Evolutionary conservation across 1,140 invertebrate genomes (phyloP).

Genomic region (Drosophila azteca): DNA sequence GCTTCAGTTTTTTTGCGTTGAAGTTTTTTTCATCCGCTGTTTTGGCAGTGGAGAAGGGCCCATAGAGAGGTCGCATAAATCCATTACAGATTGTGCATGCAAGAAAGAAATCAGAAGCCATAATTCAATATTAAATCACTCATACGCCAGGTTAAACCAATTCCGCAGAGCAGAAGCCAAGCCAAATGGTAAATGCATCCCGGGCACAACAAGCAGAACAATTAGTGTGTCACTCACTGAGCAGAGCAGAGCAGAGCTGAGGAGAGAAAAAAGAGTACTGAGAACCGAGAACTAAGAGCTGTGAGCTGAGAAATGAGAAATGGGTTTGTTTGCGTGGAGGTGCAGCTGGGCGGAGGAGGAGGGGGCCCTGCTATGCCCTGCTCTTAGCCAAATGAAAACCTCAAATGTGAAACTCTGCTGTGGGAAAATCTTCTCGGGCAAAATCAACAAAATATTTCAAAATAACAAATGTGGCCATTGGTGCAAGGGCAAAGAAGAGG

Average conservation of each 20-base stretch:
- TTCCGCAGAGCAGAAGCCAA: slow-evolving; percentile 24
- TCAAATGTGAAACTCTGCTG: slow-evolving; percentile 49
- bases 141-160: slow-evolving; percentile 79
- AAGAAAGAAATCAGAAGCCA: slow-evolving; percentile 64
- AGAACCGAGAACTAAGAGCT: not conserved
- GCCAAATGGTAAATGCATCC: slow-evolving; percentile 38
- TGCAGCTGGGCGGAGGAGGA: not conserved
- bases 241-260: not conserved
- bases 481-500: slow-evolving; percentile 8
- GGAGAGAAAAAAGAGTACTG: slow-evolving; percentile 15
- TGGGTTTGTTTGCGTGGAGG: slow-evolving; percentile 37
- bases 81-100: slow-evolving; percentile 63
- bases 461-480: slow-evolving; percentile 77
- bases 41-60: slow-evolving; percentile 23
- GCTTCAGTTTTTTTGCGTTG: slow-evolving; percentile 16
- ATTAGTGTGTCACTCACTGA: slow-evolving; percentile 70
- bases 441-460: slow-evolving; percentile 81
- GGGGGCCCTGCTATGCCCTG: slow-evolving; percentile 38
- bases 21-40: slow-evolving; percentile 7
- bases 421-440: slow-evolving; percentile 58
- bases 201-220: slow-evolving; percentile 60
- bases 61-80: slow-evolving; percentile 55
- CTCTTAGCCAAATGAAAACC: slow-evolving; percentile 78
- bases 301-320: slow-evolving; percentile 50
- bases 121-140: slow-evolving; percentile 82